phyloP scores from a whole-genome alignment of 92 coral and sea anemone genomes.

The Epizoanthus scotinus region DNA sequence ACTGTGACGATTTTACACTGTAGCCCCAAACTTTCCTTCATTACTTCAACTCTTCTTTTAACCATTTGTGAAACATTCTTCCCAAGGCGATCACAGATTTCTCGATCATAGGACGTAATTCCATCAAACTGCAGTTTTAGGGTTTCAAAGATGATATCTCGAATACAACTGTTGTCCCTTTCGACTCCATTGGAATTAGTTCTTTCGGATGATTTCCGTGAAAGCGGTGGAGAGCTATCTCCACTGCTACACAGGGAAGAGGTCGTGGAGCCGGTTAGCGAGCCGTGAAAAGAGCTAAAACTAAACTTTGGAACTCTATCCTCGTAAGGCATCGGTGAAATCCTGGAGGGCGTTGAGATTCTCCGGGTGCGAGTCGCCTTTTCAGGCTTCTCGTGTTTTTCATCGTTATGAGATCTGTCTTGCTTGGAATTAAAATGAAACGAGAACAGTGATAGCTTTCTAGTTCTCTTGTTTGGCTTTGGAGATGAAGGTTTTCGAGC shows the following conservation, averaged over 20 bases:
- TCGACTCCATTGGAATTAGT: slow-evolving; percentile 38
- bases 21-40: slow-evolving; percentile 67
- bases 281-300: slow-evolving; percentile 57
- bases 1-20: slow-evolving; percentile 77
- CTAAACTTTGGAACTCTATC: slow-evolving; percentile 46
- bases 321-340: slow-evolving; percentile 32
- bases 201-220: slow-evolving; percentile 55
- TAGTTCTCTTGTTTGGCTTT: slow-evolving; percentile 63
- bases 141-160: slow-evolving; percentile 75
- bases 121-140: slow-evolving; percentile 79
- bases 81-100: slow-evolving; percentile 80
- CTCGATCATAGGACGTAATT: slow-evolving; percentile 76
- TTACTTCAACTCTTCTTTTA: slow-evolving; percentile 76
- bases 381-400: slow-evolving; percentile 50
- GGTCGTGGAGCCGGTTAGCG: slow-evolving; percentile 40
- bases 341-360: slow-evolving; percentile 50
- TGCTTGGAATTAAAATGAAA: slow-evolving; percentile 73
- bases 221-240: slow-evolving; percentile 63
- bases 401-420: slow-evolving; percentile 61
- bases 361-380: slow-evolving; percentile 48
- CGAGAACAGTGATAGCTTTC: slow-evolving; percentile 82
- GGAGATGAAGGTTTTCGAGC: slow-evolving; percentile 54
- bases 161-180: slow-evolving; percentile 60
- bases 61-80: slow-evolving; percentile 84
- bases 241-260: slow-evolving; percentile 51